phyloP scores from a whole-genome alignment of 2,888 invertebrate genomes.

The Agriopis aurantiaria region DNA sequence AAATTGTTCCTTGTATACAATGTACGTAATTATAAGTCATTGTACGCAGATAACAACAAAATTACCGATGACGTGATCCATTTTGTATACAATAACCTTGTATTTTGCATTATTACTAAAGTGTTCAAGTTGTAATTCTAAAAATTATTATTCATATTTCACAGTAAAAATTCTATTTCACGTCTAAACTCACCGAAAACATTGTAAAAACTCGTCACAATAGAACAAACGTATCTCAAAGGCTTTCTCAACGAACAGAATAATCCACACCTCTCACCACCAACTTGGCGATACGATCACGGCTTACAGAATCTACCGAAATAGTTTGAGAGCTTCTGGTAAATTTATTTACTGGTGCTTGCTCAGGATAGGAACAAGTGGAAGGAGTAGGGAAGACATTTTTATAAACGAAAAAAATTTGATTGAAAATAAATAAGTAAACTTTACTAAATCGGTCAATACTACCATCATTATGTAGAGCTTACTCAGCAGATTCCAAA shows the following conservation, averaged over 20 bases:
- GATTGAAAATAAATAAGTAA: too few relatives aligned
- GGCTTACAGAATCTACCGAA: constrained; percentile 29
- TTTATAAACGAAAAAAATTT: too few relatives aligned
- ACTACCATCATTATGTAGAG: too few relatives aligned
- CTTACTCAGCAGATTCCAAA: too few relatives aligned
- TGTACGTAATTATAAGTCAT: too few relatives aligned
- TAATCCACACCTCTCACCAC: constrained; percentile 32
- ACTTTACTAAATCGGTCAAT: too few relatives aligned
- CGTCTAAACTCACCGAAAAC: constrained; percentile 3
- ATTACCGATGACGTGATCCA: too few relatives aligned
- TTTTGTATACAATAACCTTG: too few relatives aligned
- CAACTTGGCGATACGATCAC: constrained; percentile 26
- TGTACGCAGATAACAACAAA: too few relatives aligned
- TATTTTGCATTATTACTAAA: too few relatives aligned
- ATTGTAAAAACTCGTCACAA: constrained; percentile 25
- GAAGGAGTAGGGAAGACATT: background rate
- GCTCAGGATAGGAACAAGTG: background rate
- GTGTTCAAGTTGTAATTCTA: too few relatives aligned
- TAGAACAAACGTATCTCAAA: constrained; percentile 31
- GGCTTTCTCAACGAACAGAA: constrained; percentile 23
- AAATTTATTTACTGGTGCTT: constrained; percentile 3
- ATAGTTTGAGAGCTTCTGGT: constrained; percentile 22
- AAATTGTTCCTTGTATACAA: too few relatives aligned
- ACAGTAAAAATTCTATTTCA: background rate
- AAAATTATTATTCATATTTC: background rate